These are phyloP conservation scores for Lapara coniferarum DNA, from an alignment of 2,888 invertebrate genomes.

Conservation along the genomic window DNA sequence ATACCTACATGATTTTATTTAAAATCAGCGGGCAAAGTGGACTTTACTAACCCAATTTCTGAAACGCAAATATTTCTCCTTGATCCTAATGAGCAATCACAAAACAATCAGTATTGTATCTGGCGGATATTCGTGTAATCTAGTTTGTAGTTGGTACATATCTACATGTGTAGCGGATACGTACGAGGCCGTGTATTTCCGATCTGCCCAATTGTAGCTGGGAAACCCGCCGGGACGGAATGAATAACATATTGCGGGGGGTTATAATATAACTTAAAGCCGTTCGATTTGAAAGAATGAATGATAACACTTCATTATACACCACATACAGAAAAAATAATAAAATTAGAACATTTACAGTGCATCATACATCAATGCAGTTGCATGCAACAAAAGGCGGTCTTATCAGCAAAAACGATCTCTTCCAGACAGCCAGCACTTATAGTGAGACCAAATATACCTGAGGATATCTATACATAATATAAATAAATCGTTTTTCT, in stretches of 20 bases:
- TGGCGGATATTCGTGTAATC: conserved; percentile 3
- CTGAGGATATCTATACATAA: too few species aligned
- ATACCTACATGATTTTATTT: too few species aligned
- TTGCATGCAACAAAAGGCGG: too few species aligned
- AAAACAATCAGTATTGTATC: conserved; percentile 17
- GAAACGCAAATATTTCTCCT: neutral
- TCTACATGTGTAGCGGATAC: conserved; percentile 53
- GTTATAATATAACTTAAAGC: too few species aligned
- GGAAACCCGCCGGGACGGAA: neutral
- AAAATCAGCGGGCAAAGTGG: neutral
- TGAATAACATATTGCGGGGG: neutral
- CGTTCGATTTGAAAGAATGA: neutral
- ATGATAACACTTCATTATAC: neutral
- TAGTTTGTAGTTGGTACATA: neutral
- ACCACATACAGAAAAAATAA: too few species aligned
- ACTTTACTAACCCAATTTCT: neutral
- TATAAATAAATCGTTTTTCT: too few species aligned
- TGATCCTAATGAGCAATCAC: conserved; percentile 16
- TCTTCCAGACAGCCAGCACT: too few species aligned
- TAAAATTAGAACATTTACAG: too few species aligned
- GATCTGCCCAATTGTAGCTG: conserved; percentile 26
- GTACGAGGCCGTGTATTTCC: conserved; percentile 61
- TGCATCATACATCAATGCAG: too few species aligned
- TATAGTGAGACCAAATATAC: too few species aligned
- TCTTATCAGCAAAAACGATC: too few species aligned